Base-by-base conservation (phyloP, 1,140 invertebrate species). In the Nilaparvata lugens region DNA sequence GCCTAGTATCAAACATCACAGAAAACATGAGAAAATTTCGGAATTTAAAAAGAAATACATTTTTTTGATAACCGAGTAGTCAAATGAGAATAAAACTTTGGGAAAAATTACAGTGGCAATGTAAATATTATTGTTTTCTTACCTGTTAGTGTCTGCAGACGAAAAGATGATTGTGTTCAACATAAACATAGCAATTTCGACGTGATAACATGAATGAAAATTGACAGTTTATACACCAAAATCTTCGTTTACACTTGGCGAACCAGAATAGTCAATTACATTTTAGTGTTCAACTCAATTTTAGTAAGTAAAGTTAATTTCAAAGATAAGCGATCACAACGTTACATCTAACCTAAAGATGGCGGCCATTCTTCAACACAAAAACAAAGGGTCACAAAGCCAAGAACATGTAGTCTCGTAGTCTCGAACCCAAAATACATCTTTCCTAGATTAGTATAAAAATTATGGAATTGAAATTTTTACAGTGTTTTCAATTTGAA, bases 41-140 rank as follows among this genome's bases (percentile, higher is more conserved):
- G 13, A 35, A 11, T 35, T 35, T 4, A 35, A 11, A 1, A 35
- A 1, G 13, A 1, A 4, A 35, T 11, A 35, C 9, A 35, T 35
- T 6, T 6, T 35, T 11, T 1, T 11, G 13, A 35, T 35, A 35
- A 9, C 2, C 13, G 7, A 11, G 4, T 4, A 35, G 7, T 2
- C 4, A 35, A 35, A 9, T 6, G 31, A 35, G 7, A 35, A 35
- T 35, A 6, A 11, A 35, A 35, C 13, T 35, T 35, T 35, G 2
- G 7, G 7, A 35, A 9, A 35, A 11, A 35, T 6, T 11, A 11
- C 31, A 35, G 13, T 35, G 31, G 13, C 31, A 35, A 35, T 48
- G 45, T 48, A 48, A 48, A 48, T 48, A 48, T 48, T 48, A 48
- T 48, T 48, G 45, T 48, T 48, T 48, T 48, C 45, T 48, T 48